Percentiles rank a stretch among this genome's conserved stretches.
Evolutionary conservation across 2,888 invertebrate genomes (phyloP).

Genomic region (Amaurobius ferox): DNA sequence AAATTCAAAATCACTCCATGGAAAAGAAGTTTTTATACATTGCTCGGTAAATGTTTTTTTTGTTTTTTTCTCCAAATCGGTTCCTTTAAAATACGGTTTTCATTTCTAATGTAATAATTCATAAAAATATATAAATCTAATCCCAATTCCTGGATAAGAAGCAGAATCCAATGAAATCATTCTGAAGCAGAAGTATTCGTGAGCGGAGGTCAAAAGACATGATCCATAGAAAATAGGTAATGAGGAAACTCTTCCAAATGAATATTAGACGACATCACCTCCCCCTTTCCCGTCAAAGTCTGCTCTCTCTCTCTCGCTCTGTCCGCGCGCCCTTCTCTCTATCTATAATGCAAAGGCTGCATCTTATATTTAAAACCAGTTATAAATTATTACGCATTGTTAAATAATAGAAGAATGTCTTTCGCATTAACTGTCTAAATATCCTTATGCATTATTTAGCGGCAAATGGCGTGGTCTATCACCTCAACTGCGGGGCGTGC

Average conservation of each 20-base stretch:
- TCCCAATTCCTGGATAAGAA: no score
- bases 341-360: conserved; percentile 65
- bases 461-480: conserved; percentile 63
- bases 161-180: no score
- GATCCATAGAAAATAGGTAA: conserved; percentile 54
- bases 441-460: conserved; percentile 70
- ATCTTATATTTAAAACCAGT: conserved; percentile 71
- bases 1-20: no score
- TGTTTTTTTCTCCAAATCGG: no score
- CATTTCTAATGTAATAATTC: no score
- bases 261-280: conserved; percentile 60
- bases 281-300: conserved; percentile 25
- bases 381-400: conserved; percentile 70
- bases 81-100: no score
- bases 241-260: conserved; percentile 69
- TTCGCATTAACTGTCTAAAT: conserved; percentile 70
- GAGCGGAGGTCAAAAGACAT: no score
- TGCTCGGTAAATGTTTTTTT: no score
- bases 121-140: no score
- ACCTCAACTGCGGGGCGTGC: conserved; percentile 63
- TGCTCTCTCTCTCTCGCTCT: conserved; percentile 17
- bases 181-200: no score
- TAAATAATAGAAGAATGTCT: conserved; percentile 71
- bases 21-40: no score
- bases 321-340: conserved; percentile 46